Percentiles rank a stretch among this genome's conserved stretches.
phyloP scores from a whole-genome alignment of 2,797 vertebrate species.

The Pagetopsis macropterus region DNA sequence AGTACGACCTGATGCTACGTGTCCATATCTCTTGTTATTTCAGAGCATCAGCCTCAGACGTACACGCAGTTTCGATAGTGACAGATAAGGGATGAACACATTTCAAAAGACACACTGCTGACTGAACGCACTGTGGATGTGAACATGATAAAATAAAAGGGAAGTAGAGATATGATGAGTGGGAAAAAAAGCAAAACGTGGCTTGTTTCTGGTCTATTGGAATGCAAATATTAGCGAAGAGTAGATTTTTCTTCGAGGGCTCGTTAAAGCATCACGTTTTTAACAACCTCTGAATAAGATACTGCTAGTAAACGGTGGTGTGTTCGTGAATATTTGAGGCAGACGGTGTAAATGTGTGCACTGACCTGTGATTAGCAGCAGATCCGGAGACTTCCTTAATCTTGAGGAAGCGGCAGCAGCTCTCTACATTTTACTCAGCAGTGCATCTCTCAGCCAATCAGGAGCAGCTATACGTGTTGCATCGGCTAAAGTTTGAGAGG shows the following conservation, averaged over 20 bases:
- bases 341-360: constrained; percentile 20
- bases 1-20: constrained; percentile 32
- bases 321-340: neutral
- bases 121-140: neutral
- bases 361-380: constrained; percentile 67
- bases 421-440: constrained; percentile 37
- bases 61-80: neutral
- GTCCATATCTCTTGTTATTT: constrained; percentile 25
- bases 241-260: neutral
- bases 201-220: constrained; percentile 26
- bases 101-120: neutral
- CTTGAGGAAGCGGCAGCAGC: constrained; percentile 17
- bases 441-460: constrained; percentile 72
- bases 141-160: neutral
- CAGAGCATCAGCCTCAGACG: neutral
- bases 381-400: constrained; percentile 41
- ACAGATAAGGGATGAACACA: neutral
- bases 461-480: constrained; percentile 26
- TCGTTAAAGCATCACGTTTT: neutral
- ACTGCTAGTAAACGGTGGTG: too few relatives aligned
- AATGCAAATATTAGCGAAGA: constrained; percentile 19
- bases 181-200: constrained; percentile 22
- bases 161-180: neutral
- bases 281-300: neutral
- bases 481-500: constrained; percentile 39